phyloP scores from a whole-genome alignment of 2,888 invertebrate species.

The Aphrophora alni region DNA sequence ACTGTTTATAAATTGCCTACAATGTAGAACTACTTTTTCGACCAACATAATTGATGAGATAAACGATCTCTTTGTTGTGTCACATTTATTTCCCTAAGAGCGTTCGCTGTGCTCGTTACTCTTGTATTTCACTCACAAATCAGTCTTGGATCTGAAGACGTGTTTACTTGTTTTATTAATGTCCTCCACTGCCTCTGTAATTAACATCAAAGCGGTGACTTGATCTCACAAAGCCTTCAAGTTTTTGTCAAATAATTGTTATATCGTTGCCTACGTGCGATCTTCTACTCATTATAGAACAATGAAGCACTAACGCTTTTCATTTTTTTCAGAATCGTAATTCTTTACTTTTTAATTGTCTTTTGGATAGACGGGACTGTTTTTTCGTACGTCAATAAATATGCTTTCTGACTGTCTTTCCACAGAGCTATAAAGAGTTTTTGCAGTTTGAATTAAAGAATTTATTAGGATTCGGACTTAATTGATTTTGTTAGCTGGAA shows the following conservation, averaged over 20 bases:
- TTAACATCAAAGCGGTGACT: background rate
- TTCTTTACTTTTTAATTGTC: constrained; percentile 2
- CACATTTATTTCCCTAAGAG: constrained; percentile 1
- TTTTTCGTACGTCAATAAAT: background rate
- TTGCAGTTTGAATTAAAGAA: background rate
- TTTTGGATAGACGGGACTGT: background rate
- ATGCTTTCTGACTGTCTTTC: background rate
- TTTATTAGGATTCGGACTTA: background rate
- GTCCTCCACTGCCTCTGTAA: background rate
- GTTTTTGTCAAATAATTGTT: constrained; percentile 4
- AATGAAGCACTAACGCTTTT: background rate
- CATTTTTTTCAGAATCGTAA: background rate
- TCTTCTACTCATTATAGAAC: background rate
- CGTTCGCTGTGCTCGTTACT: background rate
- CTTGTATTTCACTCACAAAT: constrained; percentile 2
- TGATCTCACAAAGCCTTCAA: background rate
- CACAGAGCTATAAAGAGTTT: background rate
- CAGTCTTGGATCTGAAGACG: background rate
- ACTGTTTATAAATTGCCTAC: background rate
- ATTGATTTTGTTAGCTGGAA: too few relatives aligned
- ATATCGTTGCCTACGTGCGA: background rate
- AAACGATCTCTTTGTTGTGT: background rate
- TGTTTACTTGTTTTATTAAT: background rate
- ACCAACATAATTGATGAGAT: background rate
- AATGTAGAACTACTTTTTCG: constrained; percentile 2